Conservation (phyloP, 2,888 invertebrate genomes). For the Cheilosia vernalis region DNA sequence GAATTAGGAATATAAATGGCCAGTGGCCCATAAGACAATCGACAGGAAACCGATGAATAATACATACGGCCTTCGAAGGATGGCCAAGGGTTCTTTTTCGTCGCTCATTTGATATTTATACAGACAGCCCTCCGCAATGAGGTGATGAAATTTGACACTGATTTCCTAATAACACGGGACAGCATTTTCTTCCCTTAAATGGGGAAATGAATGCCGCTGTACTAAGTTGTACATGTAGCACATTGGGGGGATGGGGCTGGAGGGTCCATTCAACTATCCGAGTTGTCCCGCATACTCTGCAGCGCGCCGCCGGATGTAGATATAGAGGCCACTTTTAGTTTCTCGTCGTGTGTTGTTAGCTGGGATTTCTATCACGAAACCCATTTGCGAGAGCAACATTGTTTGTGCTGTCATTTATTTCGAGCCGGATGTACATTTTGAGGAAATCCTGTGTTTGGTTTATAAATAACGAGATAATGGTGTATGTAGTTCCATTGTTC, state of each 20-base stretch:
- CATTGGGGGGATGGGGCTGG: neutral
- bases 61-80: constrained; percentile 27
- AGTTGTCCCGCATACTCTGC: neutral
- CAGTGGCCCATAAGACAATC: constrained; percentile 19
- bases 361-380: constrained; percentile 58
- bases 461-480: constrained; percentile 66
- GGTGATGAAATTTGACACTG: constrained; percentile 70
- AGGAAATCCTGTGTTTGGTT: constrained; percentile 66
- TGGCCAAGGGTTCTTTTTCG: constrained; percentile 2
- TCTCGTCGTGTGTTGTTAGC: constrained; percentile 33
- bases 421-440: constrained; percentile 67
- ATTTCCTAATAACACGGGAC: constrained; percentile 50
- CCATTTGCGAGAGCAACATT: constrained; percentile 54
- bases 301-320: constrained; percentile 41
- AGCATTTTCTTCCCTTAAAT: constrained; percentile 39
- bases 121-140: constrained; percentile 49
- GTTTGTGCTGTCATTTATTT: constrained; percentile 67
- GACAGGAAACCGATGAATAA: constrained; percentile 53
- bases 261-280: neutral
- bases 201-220: constrained; percentile 19
- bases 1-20: neutral
- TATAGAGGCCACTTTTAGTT: constrained; percentile 61
- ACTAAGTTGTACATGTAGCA: neutral
- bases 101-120: constrained; percentile 58
- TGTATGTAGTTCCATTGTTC: constrained; percentile 31